Evolutionary conservation across 2,888 invertebrate genomes (phyloP).

Genomic region (Drosophila merina): DNA sequence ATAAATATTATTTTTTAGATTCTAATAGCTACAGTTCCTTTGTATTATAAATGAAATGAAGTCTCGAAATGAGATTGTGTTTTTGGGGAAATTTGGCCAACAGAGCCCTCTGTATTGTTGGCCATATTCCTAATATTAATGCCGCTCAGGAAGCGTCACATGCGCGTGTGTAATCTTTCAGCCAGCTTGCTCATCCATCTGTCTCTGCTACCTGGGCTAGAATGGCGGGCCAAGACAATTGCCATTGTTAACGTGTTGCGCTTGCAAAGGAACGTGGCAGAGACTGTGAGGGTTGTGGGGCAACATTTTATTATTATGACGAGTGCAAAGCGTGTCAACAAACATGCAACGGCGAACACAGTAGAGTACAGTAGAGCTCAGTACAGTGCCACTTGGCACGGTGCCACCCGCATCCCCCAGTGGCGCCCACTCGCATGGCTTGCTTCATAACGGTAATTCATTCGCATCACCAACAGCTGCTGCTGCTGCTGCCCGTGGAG

Average conservation of each 20-base stretch:
- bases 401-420: not conserved
- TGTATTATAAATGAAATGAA: not conserved
- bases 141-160: slow-evolving; percentile 15
- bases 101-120: not conserved
- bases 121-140: not conserved
- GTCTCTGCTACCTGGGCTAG: slow-evolving; percentile 21
- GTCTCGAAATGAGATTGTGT: slow-evolving; percentile 8
- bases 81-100: not conserved
- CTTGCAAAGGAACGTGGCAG: not conserved
- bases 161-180: slow-evolving; percentile 33
- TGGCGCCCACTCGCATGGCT: slow-evolving; percentile 39
- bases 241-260: slow-evolving; percentile 57
- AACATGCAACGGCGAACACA: slow-evolving; percentile 62
- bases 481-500: slow-evolving; percentile 17
- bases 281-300: not conserved
- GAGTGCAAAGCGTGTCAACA: slow-evolving; percentile 62
- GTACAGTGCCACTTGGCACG: slow-evolving; percentile 11
- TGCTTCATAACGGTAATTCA: slow-evolving; percentile 58
- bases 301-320: slow-evolving; percentile 66
- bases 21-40: not conserved
- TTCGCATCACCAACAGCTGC: slow-evolving; percentile 49
- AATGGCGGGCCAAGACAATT: slow-evolving; percentile 70
- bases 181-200: slow-evolving; percentile 33
- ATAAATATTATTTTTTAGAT: no score
- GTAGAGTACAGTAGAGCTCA: slow-evolving; percentile 8